These are phyloP conservation scores for Mus pahari DNA, from an alignment of 2,113 vertebrate genomes.

Conservation along the genomic window DNA sequence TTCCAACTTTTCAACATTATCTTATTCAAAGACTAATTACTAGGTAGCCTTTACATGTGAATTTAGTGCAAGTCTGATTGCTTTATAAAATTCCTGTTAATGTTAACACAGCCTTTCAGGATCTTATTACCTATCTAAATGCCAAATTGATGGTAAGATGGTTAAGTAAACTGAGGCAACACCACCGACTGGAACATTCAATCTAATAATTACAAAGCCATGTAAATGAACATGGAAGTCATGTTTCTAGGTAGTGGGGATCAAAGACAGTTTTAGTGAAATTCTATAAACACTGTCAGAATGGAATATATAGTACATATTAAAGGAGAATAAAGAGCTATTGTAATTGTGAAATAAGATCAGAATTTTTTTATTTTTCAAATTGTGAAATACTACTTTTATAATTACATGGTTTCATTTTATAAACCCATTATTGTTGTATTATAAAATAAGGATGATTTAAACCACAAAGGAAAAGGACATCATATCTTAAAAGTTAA, in stretches of 20 bases:
- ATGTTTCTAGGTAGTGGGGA: background rate
- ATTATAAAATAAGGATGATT: slow-evolving; percentile 20
- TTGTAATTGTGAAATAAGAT: slow-evolving; percentile 4
- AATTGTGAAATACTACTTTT: slow-evolving; percentile 18
- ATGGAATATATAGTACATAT: slow-evolving; percentile 7
- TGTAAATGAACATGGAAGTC: slow-evolving; percentile 8
- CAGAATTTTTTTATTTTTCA: slow-evolving; percentile 46
- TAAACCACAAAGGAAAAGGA: slow-evolving; percentile 26
- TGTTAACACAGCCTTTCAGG: slow-evolving; percentile 23
- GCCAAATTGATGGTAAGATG: background rate
- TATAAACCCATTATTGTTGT: slow-evolving; percentile 5
- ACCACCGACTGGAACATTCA: background rate
- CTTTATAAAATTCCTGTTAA: slow-evolving; percentile 32
- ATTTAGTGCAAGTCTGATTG: slow-evolving; percentile 24
- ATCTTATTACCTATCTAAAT: background rate
- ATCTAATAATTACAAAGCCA: slow-evolving; percentile 15
- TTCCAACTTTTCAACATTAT: slow-evolving; percentile 41
- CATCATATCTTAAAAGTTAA: background rate
- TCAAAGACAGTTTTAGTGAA: background rate
- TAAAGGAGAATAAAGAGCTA: slow-evolving; percentile 54
- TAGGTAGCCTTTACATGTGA: slow-evolving; percentile 14
- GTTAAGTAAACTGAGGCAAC: slow-evolving; percentile 21
- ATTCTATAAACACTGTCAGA: background rate
- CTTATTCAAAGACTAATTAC: slow-evolving; percentile 13
- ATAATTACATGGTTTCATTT: slow-evolving; percentile 58